Evolutionary conservation across 2,888 invertebrate genomes (phyloP).

Genomic region (Thecocarcelia acutangulata): DNA sequence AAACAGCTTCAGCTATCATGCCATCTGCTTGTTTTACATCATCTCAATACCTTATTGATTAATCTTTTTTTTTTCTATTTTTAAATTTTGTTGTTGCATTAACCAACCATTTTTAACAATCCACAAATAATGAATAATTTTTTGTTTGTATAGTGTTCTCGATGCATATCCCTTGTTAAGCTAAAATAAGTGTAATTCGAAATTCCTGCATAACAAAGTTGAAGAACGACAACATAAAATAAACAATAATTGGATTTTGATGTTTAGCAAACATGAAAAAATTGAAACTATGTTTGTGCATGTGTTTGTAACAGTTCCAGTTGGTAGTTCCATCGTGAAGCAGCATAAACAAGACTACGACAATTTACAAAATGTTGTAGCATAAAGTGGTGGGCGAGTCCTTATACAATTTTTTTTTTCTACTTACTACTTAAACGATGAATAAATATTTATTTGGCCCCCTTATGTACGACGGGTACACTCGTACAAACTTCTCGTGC

Average conservation of each 20-base stretch:
- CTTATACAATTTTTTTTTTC: constrained; percentile 64
- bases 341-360: constrained; percentile 43
- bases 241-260: constrained; percentile 30
- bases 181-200: too few species aligned
- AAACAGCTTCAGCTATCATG: too few species aligned
- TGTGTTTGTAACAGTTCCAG: not conserved
- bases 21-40: too few species aligned
- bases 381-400: constrained; percentile 65
- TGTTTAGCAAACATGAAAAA: constrained; percentile 53
- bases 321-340: constrained; percentile 16
- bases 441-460: constrained; percentile 66
- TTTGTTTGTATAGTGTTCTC: too few species aligned
- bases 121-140: too few species aligned
- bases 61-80: too few species aligned
- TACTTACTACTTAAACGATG: not conserved
- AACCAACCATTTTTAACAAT: too few species aligned
- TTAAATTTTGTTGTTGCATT: too few species aligned
- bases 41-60: too few species aligned
- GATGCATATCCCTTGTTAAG: too few species aligned
- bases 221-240: constrained; percentile 18
- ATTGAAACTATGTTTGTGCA: not conserved
- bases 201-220: too few species aligned
- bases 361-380: constrained; percentile 56
- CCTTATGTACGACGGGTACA: too few species aligned
- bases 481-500: constrained; percentile 15